These are phyloP conservation scores for Setipinna tenuifilis DNA, from an alignment of 2,797 vertebrate species.

Conservation along the genomic window DNA sequence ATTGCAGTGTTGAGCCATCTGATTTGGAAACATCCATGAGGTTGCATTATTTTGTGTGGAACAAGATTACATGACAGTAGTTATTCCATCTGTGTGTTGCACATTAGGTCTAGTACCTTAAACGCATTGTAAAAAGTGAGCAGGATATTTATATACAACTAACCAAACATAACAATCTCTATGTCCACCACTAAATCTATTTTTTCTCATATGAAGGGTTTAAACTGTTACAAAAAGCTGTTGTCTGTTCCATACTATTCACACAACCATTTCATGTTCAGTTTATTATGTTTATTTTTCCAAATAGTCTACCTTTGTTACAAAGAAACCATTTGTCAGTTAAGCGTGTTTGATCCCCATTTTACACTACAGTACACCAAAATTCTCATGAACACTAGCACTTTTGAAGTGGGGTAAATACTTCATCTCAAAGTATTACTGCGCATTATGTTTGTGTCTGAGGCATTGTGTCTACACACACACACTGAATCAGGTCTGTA, in stretches of 20 bases:
- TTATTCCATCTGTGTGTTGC: not conserved
- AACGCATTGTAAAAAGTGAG: not conserved
- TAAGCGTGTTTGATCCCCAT: not conserved
- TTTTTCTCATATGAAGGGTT: not conserved
- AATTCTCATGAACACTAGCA: not conserved
- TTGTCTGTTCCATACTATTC: not conserved
- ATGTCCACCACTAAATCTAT: not conserved
- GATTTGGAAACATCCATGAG: not conserved
- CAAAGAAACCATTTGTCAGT: not conserved
- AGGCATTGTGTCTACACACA: not conserved
- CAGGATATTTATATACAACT: not conserved
- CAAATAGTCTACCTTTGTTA: not conserved
- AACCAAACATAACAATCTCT: not conserved
- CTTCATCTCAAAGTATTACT: not conserved
- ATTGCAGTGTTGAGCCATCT: conserved; percentile 18
- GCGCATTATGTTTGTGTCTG: not conserved
- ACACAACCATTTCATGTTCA: not conserved
- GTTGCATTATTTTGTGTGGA: not conserved
- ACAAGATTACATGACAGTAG: not conserved
- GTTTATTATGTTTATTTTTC: not conserved
- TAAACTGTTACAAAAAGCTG: not conserved
- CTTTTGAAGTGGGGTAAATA: not conserved
- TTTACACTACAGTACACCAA: too few relatives aligned
- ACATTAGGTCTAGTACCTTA: not conserved
- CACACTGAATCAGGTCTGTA: too few relatives aligned